A percentile compares a stretch with the other conserved stretches of the same genome.
phyloP scores from a whole-genome alignment of 2,113 vertebrate genomes.

The Pogonocichla stellata region DNA sequence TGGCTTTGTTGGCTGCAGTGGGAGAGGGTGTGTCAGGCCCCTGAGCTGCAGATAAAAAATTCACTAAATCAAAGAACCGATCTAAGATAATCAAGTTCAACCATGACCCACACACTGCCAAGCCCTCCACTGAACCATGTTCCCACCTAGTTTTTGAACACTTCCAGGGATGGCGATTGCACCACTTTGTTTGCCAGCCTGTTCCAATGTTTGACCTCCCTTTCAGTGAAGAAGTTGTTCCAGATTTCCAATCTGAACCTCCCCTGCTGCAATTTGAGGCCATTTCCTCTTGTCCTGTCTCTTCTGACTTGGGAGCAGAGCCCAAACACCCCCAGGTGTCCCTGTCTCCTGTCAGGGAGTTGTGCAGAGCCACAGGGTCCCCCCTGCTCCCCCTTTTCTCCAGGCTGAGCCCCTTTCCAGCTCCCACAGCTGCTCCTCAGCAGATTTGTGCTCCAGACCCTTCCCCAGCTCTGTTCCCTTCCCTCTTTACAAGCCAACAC shows the following conservation, averaged over 20 bases:
- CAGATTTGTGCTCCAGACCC: background rate
- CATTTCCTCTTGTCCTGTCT: accelerated
- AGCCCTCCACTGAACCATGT: background rate
- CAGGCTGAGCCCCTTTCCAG: background rate
- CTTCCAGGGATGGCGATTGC: background rate
- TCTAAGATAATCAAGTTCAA: background rate
- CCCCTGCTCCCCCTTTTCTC: background rate
- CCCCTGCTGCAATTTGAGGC: background rate
- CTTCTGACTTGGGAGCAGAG: background rate
- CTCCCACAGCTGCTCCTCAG: background rate
- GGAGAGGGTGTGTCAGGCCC: background rate
- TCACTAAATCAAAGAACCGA: background rate
- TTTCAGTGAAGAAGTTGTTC: background rate
- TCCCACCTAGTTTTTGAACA: background rate
- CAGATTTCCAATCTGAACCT: background rate
- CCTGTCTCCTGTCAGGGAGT: background rate
- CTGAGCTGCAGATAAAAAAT: background rate
- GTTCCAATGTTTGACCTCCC: background rate
- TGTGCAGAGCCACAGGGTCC: background rate
- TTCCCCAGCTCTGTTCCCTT: background rate
- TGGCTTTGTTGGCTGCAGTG: background rate
- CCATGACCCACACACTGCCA: background rate
- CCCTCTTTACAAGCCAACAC: background rate
- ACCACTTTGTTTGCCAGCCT: background rate
- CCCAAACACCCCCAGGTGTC: accelerated